phyloP scores from a whole-genome alignment of 2,888 invertebrate genomes.

The Tiliacea citrago region DNA sequence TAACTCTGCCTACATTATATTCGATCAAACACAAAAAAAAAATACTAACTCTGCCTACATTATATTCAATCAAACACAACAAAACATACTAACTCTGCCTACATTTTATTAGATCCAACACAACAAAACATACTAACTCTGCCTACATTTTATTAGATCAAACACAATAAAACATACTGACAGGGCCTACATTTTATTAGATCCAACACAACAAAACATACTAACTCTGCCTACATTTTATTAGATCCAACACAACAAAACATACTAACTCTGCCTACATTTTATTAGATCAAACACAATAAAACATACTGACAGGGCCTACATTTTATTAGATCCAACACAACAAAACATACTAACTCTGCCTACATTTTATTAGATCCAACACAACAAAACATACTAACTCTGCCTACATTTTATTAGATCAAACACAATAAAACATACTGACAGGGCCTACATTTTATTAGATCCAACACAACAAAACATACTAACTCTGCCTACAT shows the following conservation, averaged over 20 bases:
- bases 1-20: conserved; percentile 11
- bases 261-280: neutral
- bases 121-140: neutral
- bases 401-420: conserved; percentile 18
- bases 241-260: too few species aligned
- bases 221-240: conserved; percentile 1
- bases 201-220: neutral
- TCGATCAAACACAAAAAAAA: too few species aligned
- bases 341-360: neutral
- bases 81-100: neutral
- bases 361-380: conserved; percentile 26
- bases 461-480: too few species aligned
- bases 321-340: conserved; percentile 23
- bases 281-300: too few species aligned
- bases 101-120: conserved; percentile 23
- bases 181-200: conserved; percentile 17
- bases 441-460: neutral
- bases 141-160: conserved; percentile 26
- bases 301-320: neutral
- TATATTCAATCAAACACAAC: too few species aligned
- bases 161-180: neutral
- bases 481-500: neutral
- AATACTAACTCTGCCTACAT: neutral
- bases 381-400: neutral
- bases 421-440: neutral